phyloP scores from a whole-genome alignment of 2,797 vertebrate species.

The Triplophysa yarkandensis region DNA sequence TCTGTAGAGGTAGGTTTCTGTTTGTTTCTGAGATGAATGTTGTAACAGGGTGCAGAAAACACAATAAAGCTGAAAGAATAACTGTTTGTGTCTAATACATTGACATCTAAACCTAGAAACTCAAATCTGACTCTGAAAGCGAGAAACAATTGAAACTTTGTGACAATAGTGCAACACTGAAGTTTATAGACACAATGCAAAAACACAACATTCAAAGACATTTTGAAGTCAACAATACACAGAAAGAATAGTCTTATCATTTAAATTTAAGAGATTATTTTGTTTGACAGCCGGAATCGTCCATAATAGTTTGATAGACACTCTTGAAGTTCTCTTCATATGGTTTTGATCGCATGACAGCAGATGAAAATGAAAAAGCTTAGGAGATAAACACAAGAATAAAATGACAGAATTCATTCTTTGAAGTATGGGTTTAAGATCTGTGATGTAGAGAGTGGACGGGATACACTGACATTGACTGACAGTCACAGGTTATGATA shows the following conservation, averaged over 20 bases:
- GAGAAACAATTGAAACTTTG: background rate
- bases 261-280: too few species aligned
- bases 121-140: too few species aligned
- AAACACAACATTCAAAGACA: background rate
- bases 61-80: slow-evolving; percentile 25
- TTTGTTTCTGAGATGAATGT: slow-evolving; percentile 28
- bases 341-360: slow-evolving; percentile 27
- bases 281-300: background rate
- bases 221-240: too few species aligned
- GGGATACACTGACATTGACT: slow-evolving; percentile 28
- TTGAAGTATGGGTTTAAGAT: slow-evolving; percentile 35
- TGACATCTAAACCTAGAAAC: background rate
- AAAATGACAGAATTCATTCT: slow-evolving; percentile 36
- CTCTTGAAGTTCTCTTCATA: background rate
- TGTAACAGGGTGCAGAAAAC: slow-evolving; percentile 1
- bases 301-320: background rate
- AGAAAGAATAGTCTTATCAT: too few species aligned
- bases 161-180: background rate
- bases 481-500: slow-evolving; percentile 17
- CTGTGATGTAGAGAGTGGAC: slow-evolving; percentile 20
- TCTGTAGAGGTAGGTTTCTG: slow-evolving; percentile 10
- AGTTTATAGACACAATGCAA: background rate
- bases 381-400: slow-evolving; percentile 2
- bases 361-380: slow-evolving; percentile 2
- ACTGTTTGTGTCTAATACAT: slow-evolving; percentile 2